Percentiles rank a stretch among this genome's conserved stretches.
Conservation (phyloP, 2,797 vertebrate species). For the Parauchenoglanis ngamensis region DNA sequence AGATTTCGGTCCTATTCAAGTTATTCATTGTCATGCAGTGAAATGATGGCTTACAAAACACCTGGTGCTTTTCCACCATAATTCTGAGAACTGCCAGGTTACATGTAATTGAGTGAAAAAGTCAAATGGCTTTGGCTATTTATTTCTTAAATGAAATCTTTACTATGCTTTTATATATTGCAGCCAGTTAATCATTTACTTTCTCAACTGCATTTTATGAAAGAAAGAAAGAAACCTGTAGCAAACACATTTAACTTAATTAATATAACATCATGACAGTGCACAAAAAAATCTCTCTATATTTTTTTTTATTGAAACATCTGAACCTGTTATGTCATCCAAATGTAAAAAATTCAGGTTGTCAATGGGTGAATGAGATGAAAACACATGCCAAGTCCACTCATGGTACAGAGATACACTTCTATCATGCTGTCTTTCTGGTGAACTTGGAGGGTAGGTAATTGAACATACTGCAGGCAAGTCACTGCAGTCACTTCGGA, state of each 20-base stretch:
- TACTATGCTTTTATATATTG: background rate
- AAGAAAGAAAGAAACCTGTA: background rate
- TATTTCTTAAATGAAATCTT: slow-evolving; percentile 7
- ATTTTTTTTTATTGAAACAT: slow-evolving; percentile 22
- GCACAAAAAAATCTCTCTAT: background rate
- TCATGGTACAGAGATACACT: slow-evolving; percentile 8
- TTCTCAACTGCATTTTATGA: background rate
- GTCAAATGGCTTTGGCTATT: background rate
- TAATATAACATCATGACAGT: slow-evolving; percentile 1
- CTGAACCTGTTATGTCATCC: slow-evolving; percentile 5
- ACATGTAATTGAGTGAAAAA: background rate
- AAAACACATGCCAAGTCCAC: slow-evolving; percentile 41
- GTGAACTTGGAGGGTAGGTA: slow-evolving; percentile 42
- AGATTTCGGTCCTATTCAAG: slow-evolving; percentile 19
- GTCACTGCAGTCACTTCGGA: slow-evolving; percentile 57
- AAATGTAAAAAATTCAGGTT: slow-evolving; percentile 23
- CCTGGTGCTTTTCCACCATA: slow-evolving; percentile 1
- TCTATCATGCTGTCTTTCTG: slow-evolving; percentile 47
- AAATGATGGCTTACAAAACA: slow-evolving; percentile 19
- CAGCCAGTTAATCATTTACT: background rate
- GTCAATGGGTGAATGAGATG: slow-evolving; percentile 40
- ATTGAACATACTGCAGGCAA: slow-evolving; percentile 52
- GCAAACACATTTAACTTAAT: background rate
- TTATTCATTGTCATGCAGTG: slow-evolving; percentile 14
- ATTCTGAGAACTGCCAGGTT: background rate